Evolutionary conservation across 2,113 vertebrate species (phyloP), one percentile per base, ranked within the genome.

Genomic region (Neolamprologus cancellatus): DNA sequence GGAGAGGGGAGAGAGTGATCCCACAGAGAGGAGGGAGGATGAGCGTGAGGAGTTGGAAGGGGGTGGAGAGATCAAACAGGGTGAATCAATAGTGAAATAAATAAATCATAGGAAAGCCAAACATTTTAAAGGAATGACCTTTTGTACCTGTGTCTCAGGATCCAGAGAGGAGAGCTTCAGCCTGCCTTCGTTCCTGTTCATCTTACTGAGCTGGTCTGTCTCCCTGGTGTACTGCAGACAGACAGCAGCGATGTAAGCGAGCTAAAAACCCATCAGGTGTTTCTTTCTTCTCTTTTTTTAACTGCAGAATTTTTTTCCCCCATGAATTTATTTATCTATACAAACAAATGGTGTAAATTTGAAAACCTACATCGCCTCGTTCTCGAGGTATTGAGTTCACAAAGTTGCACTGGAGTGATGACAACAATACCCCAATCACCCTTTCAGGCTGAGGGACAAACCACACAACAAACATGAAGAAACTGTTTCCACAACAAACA

Each of bases 121-220:
- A 5, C 8, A 8, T 18, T 82, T 36, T 36, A 8, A 66, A 55
- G 66, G 81, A 36, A 46, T 36, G 9, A 17, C 44, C n/a, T 69
- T 53, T 50, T 23, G 3, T 92, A 99, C 98, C 98, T 99, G 98
- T 23, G 98, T 98, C 89, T 99, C 99, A 1, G 97, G 96, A 88
- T 99, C 98, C 1, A 99, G 97, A 64, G 97, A 96, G 92, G 98
- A 98, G 71, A 99, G 97, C 91, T 98, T 99, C 88, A 97, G 98
- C 91, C 99, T 96, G 90, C 97, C 96, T 59, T 99, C 99, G 8
- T 97, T 98, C 91, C 98, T 97, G 95, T 97, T 98, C 84, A 98
- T 95, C 94, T 98, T 99, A 95, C 98, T 99, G 84, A 99, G 94
- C 88, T 99, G 98, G 82, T 99, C 99, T 2, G 98, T 99, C 96